Evolutionary conservation across 2,888 invertebrate genomes (phyloP), one percentile per base, ranked within the genome.

Genomic region (Metopia argyrocephala): DNA sequence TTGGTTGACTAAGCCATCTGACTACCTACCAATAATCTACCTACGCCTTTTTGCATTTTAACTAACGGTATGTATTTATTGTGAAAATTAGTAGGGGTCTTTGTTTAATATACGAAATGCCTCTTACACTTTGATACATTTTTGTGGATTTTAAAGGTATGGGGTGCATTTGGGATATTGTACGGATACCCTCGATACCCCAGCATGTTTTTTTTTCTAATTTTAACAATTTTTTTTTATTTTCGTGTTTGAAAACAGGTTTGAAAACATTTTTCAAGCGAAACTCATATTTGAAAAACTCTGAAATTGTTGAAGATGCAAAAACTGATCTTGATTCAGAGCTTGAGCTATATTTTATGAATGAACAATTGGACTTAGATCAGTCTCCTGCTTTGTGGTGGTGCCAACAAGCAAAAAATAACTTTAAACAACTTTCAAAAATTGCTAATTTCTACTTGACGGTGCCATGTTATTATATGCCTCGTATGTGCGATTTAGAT

Each of bases 381-480:
- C 85, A 85, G 70, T 87, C 86, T 59, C 87, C 88, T 7, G 71
- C 87, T 21, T 82, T 78, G 25, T 88, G 88, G 87, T 88, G 88
- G 88, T n/a, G n/a, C n/a, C 83, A 84, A 65, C 84, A 86, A 38
- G 38, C 15, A 12, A 15, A 83, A 12, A 85, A 74, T 48, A 74
- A 76, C 9, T 88, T 84, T 81, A 84, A 84, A 23, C 82, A 84
- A 61, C 80, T 87, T 61, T 82, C 83, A 5, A 85, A 85, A 82
- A 80, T 87, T 45, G 84, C 87, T 7, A 80, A 85, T 28, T 79
- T 83, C 59, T 87, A 87, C 76, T 79, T 85, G 56, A 85, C 84
- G 62, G 84, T 86, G 23, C 87, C 87, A 3, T 85, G 86, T 18
- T 86, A 84, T 76, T 82, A 83, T 3, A 5, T 71, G 18, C 85